Percentiles rank a stretch among this genome's conserved stretches.
Evolutionary conservation across 2,113 vertebrate genomes (phyloP).

Genomic region (Syngnathoides biaculeatus): DNA sequence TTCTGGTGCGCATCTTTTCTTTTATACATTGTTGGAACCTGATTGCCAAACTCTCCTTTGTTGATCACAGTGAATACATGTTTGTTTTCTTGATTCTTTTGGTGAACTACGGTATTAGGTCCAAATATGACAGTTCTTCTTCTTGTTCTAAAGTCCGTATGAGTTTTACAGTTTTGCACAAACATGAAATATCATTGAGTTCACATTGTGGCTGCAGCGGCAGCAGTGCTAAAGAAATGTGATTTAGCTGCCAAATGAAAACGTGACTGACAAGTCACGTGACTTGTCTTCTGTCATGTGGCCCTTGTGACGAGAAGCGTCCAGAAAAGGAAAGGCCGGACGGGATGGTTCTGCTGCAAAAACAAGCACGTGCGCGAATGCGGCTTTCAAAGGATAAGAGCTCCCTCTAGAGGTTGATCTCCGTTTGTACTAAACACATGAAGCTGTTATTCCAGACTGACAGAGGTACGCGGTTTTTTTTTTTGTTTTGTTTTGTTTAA

Average conservation of each 20-base stretch:
- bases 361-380: neutral
- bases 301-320: neutral
- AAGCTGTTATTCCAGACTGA: neutral
- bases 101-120: neutral
- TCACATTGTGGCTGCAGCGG: neutral
- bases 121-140: too few relatives aligned
- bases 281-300: neutral
- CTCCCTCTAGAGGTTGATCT: constrained; percentile 55
- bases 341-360: neutral
- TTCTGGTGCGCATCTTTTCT: neutral
- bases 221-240: neutral
- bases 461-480: too few relatives aligned
- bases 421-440: neutral
- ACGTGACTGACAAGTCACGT: neutral
- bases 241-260: neutral
- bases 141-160: too few relatives aligned
- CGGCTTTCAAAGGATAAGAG: constrained; percentile 51
- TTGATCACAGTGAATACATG: too few relatives aligned
- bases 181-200: neutral
- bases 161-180: neutral
- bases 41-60: neutral
- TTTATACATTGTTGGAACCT: neutral
- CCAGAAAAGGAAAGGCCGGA: constrained; percentile 12
- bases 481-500: neutral
- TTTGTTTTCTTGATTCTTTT: neutral